Base-by-base conservation (phyloP, 2,113 vertebrate species). In the Macrotus californicus region DNA sequence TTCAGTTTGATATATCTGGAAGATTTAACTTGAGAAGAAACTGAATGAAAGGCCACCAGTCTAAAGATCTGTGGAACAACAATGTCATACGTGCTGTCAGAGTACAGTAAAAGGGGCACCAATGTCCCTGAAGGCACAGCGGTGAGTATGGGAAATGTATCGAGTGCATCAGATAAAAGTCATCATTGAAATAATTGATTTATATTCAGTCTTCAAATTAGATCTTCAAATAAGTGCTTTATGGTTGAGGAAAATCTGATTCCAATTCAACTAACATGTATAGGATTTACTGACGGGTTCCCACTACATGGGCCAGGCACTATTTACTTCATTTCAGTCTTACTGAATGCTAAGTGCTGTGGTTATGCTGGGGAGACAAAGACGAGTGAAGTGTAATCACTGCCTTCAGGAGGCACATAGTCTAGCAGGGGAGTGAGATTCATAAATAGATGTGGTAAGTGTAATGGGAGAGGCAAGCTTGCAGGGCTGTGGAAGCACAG, bases 271-370 rank as follows among this genome's bases (percentile, higher is more conserved):
- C n/a, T 64, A 83, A 56, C 73, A 81, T 85, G 86, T 85, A 19
- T n/a, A n/a, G 31, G 29, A 59, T 87, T 88, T 95, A 50, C 79
- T 94, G 75, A 73, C 75, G 43, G 43, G 13, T 52, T 91, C 72
- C 31, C 56, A 39, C 9, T 64, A 34, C 22, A 61, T 86, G 36
- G 15, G 13, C 69, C 48, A 89, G 87, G 15, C 5, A 66, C 26
- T 43, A 26, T 73, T 94, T 73, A 75, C 34, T 94, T 97, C 19
- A 81, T n/a, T 94, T 90, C 34, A 52, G 34, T 85, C 46, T 92
- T 67, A 72, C 39, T 92, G 83, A 95, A 73, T 94, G 72, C 14
- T 50, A 90, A 94, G 2, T 85, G 77, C 56, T 77, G 15, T 88
- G 75, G 29, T 87, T 81, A 81, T 54, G 21, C 21, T 64, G 70